These are phyloP conservation scores for Dipodomys stephensi DNA, from an alignment of 2,113 vertebrate genomes.

Conservation along the genomic window DNA sequence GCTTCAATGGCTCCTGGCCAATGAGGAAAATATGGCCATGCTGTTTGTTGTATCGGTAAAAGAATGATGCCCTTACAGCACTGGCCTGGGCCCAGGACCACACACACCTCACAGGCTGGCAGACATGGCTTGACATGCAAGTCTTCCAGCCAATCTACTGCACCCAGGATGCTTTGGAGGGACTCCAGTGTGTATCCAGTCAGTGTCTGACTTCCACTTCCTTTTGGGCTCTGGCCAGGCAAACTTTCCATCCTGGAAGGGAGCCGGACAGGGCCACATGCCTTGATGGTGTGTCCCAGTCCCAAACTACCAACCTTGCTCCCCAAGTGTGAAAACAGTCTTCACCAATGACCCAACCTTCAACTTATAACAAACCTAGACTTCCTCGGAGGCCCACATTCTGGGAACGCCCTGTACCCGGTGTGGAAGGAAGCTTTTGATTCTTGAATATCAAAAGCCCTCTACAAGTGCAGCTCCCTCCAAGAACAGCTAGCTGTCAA, in stretches of 20 bases:
- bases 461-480: neutral
- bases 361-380: neutral
- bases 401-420: neutral
- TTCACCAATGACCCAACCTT: neutral
- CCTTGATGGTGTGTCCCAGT: neutral
- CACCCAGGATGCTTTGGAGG: neutral
- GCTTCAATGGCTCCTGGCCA: neutral
- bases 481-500: neutral
- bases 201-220: neutral
- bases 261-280: too few relatives aligned
- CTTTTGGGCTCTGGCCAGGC: neutral
- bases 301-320: neutral
- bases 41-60: neutral
- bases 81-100: neutral
- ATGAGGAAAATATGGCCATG: neutral
- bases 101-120: neutral
- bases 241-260: neutral
- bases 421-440: neutral
- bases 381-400: neutral
- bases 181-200: neutral
- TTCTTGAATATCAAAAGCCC: too few relatives aligned
- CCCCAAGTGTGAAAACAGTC: neutral
- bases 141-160: neutral
- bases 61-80: neutral
- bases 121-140: neutral